Base-by-base conservation (phyloP, 1,140 invertebrate genomes). In the Drosophila pseudoobscura region DNA sequence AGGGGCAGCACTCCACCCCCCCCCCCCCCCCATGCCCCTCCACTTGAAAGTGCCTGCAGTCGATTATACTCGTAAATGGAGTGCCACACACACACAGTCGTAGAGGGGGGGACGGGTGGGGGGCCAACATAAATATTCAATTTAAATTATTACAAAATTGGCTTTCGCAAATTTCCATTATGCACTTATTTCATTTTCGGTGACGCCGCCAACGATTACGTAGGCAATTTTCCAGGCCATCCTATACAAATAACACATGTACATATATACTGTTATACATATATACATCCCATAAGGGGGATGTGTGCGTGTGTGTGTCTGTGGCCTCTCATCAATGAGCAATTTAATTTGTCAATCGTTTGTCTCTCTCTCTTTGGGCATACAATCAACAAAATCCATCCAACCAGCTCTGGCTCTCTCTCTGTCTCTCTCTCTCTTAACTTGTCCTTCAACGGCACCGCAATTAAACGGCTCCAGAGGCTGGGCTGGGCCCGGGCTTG, bases 111-210 rank as follows among this genome's bases (percentile, higher is more conserved):
- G 20, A 2, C 31, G 45, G 39, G 47, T 43, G 47, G 41, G 44
- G 29, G 70, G 13, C 46, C 60, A 78, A 82, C 83, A 87, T 87
- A 87, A 88, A 87, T 88, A 87, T 87, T 87, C 83, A 82, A 87
- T 88, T 87, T 88, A 87, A 87, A 87, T 88, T 88, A 87, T 87
- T 87, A 82, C 78, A 52, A 87, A 88, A 87, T 87, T 87, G 82
- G 83, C 82, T 87, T 87, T 88, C 64, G 72, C 65, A 88, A 82
- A 87, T 82, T 87, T 88, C 83, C 83, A 87, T 87, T 87, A 87
- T 88, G 82, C 82, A 87, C 82, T 87, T 87, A 87, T 87, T 80
- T 65, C 65, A 80, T 80, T 87, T 75, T 78, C 58, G 56, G 57
- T 63, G 60, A 58, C 54, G 76, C 65, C 35, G 80, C 56, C 77